A percentile compares a stretch with the other conserved stretches of the same genome.
phyloP scores from a whole-genome alignment of 2,113 vertebrate species.

The Stigmatopora nigra region DNA sequence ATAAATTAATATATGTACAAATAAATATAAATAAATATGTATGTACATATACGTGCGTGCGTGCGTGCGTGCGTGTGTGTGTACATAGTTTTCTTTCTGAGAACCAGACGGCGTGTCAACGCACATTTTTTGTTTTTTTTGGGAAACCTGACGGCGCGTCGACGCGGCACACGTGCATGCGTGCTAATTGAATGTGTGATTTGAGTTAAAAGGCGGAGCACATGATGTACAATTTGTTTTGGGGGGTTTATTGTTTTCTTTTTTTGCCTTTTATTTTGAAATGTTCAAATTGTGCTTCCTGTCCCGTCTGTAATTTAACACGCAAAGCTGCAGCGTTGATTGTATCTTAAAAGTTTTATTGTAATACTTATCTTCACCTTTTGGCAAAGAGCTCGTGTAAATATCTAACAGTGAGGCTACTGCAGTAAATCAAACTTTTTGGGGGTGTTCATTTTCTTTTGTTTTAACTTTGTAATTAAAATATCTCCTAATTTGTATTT shows the following conservation, averaged over 20 bases:
- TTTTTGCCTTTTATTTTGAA: constrained; percentile 45
- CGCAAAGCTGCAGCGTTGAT: constrained; percentile 86
- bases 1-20: constrained; percentile 73
- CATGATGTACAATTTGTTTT: constrained; percentile 54
- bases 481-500: constrained; percentile 99
- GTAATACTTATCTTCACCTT: constrained; percentile 84
- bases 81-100: constrained; percentile 36
- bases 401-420: constrained; percentile 78
- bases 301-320: constrained; percentile 93
- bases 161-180: constrained; percentile 17
- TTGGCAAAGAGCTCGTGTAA: constrained; percentile 83
- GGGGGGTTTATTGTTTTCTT: constrained; percentile 60
- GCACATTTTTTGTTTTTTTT: constrained; percentile 23
- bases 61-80: neutral
- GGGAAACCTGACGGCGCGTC: neutral
- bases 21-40: constrained; percentile 51
- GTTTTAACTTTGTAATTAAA: constrained; percentile 99
- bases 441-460: constrained; percentile 79
- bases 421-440: constrained; percentile 78
- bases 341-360: constrained; percentile 84
- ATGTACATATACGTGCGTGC: constrained; percentile 19
- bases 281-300: constrained; percentile 75
- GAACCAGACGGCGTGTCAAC: constrained; percentile 25
- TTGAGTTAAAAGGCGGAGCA: constrained; percentile 66
- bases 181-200: constrained; percentile 81